phyloP scores from a whole-genome alignment of 2,797 vertebrate species.

The Miichthys miiuy region DNA sequence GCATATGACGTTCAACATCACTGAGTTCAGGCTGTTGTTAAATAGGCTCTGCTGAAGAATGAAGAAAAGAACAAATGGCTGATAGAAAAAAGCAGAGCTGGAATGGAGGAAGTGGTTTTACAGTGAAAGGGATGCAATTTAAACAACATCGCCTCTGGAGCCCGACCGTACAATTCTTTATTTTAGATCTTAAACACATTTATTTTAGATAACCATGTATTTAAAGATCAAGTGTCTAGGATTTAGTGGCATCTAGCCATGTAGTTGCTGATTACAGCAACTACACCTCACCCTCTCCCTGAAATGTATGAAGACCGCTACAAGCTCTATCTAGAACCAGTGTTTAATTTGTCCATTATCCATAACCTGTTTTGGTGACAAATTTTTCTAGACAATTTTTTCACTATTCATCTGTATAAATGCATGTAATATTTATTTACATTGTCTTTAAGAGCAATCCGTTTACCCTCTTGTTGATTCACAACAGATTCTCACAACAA shows the following conservation, averaged over 20 bases:
- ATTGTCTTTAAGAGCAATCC: neutral
- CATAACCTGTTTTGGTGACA: too few relatives aligned
- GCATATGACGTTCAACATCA: conserved; percentile 20
- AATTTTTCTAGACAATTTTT: too few relatives aligned
- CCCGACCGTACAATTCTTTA: neutral
- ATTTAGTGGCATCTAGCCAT: too few relatives aligned
- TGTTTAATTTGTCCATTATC: too few relatives aligned
- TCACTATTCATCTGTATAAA: neutral
- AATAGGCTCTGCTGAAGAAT: conserved; percentile 8
- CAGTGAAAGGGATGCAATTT: neutral
- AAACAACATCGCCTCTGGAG: neutral
- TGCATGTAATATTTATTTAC: neutral
- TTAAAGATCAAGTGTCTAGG: too few relatives aligned
- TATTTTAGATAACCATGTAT: neutral
- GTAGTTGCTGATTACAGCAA: too few relatives aligned
- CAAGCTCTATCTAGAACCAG: too few relatives aligned
- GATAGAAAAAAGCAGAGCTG: neutral
- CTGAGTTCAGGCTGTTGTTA: conserved; percentile 6
- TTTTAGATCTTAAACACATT: conserved; percentile 4
- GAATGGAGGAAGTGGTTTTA: neutral
- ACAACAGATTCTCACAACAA: neutral
- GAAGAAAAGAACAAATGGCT: conserved; percentile 14
- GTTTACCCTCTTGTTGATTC: neutral
- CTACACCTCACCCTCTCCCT: too few relatives aligned
- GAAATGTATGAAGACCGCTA: too few relatives aligned